Conservation (phyloP, 2,888 invertebrate species). For the Megastigmus dorsalis region DNA sequence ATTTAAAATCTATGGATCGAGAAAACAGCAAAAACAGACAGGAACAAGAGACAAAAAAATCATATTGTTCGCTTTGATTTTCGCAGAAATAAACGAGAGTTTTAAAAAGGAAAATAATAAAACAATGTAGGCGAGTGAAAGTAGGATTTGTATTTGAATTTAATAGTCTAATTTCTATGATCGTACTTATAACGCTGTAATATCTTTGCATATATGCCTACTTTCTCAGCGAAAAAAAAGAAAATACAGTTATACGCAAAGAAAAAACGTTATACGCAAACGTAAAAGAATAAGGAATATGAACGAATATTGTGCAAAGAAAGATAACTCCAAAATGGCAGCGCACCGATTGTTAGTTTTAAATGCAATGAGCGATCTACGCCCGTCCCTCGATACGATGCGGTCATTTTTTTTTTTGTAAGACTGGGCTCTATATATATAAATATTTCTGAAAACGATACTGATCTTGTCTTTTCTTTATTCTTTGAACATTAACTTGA, state of each 20-base stretch:
- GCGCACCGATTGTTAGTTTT: constrained; percentile 71
- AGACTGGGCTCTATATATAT: constrained; percentile 74
- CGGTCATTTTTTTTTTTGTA: constrained; percentile 73
- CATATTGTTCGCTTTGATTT: constrained; percentile 72
- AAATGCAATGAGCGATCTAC: constrained; percentile 71
- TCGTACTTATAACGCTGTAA: constrained; percentile 72
- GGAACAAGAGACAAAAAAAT: constrained; percentile 61
- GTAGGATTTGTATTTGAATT: constrained; percentile 74
- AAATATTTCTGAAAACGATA: constrained; percentile 73
- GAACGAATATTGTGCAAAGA: constrained; percentile 53
- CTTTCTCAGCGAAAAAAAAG: constrained; percentile 69
- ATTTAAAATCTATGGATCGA: constrained; percentile 64
- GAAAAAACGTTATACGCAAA: constrained; percentile 56
- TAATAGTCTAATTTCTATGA: constrained; percentile 72
- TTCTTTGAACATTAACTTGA: constrained; percentile 65
- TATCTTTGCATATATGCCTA: constrained; percentile 68
- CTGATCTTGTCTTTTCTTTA: constrained; percentile 68
- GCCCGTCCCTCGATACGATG: constrained; percentile 73
- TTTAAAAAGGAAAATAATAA: constrained; percentile 56
- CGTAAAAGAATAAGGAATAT: constrained; percentile 54
- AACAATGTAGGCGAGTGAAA: constrained; percentile 71
- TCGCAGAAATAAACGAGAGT: constrained; percentile 64
- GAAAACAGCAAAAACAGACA: constrained; percentile 63
- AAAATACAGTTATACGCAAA: no score
- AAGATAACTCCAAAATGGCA: constrained; percentile 66